Percentiles rank a stretch among this genome's conserved stretches.
Conservation (phyloP, 2,797 vertebrate genomes). For the Anabas testudineus region DNA sequence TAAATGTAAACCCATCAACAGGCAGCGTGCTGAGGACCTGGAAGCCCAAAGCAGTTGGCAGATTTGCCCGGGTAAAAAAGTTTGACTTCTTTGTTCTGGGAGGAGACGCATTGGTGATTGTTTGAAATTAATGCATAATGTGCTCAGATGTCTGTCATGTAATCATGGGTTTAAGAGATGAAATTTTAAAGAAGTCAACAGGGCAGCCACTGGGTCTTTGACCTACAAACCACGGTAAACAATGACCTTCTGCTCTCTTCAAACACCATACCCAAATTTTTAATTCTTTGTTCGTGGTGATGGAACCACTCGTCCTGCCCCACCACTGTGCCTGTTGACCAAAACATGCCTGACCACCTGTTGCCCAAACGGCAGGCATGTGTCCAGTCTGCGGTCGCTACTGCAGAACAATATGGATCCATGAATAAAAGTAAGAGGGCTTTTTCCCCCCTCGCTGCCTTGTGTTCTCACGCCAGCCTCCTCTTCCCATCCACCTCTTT, state of each 20-base stretch:
- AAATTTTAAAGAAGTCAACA: neutral
- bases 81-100: neutral
- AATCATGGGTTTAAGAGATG: neutral
- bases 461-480: conserved; percentile 64
- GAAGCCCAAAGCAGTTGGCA: too few species aligned
- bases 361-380: conserved; percentile 48
- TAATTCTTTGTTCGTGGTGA: conserved; percentile 5
- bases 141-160: neutral
- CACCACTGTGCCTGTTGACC: conserved; percentile 34
- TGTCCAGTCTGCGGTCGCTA: conserved; percentile 49
- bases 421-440: conserved; percentile 62
- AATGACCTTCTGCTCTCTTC: neutral
- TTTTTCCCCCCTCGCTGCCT: neutral
- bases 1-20: neutral
- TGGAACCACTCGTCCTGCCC: neutral
- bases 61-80: neutral
- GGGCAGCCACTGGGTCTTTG: neutral
- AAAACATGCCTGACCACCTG: conserved; percentile 55
- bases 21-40: neutral
- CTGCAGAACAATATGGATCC: conserved; percentile 54
- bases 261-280: neutral
- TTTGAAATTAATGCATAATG: neutral
- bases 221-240: neutral
- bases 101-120: neutral
- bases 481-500: conserved; percentile 66